Conservation (phyloP, 1,140 invertebrate species). For the Uloborus diversus region DNA sequence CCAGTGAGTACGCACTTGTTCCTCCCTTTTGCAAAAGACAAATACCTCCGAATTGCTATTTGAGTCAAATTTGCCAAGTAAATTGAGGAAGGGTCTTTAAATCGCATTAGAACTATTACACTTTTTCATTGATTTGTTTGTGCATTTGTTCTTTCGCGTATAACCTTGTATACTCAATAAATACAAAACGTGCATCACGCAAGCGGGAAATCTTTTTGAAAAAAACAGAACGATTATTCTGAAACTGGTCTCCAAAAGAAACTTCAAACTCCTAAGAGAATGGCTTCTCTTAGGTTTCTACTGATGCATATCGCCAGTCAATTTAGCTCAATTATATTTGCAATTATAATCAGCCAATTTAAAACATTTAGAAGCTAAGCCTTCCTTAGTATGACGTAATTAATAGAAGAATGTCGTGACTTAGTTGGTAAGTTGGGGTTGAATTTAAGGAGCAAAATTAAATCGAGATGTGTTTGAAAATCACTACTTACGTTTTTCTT, state of each 20-base stretch:
- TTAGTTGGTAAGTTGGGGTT: neutral
- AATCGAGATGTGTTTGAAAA: too few species aligned
- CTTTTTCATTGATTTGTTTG: neutral
- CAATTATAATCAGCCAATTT: constrained; percentile 42
- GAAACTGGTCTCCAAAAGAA: neutral
- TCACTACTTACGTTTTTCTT: too few species aligned
- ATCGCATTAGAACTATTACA: neutral
- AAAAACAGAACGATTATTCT: constrained; percentile 32
- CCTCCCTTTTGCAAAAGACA: too few species aligned
- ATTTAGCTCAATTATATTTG: constrained; percentile 36
- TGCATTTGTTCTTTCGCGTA: constrained; percentile 17
- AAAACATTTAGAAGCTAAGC: neutral
- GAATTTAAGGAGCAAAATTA: too few species aligned
- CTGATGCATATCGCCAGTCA: constrained; percentile 36
- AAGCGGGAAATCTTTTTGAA: constrained; percentile 25
- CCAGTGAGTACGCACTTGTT: too few species aligned
- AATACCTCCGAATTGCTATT: too few species aligned
- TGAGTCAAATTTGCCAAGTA: too few species aligned
- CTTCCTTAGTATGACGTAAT: neutral
- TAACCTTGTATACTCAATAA: constrained; percentile 31
- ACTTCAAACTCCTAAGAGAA: neutral
- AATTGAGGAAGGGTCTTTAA: neutral
- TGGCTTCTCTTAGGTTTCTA: neutral
- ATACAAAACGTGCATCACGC: constrained; percentile 15
- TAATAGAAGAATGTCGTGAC: constrained; percentile 32